These are phyloP conservation scores for Myoxocephalus aenaeus DNA, from an alignment of 2,797 vertebrate species.

Conservation along the genomic window DNA sequence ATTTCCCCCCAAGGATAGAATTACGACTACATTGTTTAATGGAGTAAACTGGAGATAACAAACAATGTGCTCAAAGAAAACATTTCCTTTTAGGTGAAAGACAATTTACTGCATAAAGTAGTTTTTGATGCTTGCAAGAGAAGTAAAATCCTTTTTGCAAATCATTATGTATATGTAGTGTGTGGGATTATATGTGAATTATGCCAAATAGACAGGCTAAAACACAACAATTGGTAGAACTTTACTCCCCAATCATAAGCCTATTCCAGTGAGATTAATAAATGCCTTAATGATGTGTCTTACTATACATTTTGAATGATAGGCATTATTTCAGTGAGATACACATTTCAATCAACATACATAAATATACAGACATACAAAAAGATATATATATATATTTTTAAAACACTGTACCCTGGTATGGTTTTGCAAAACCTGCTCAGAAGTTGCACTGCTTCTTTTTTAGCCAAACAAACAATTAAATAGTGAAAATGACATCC, in stretches of 20 bases:
- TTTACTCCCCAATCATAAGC: conserved; percentile 23
- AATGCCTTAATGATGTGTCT: neutral
- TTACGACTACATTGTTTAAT: neutral
- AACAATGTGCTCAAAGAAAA: conserved; percentile 16
- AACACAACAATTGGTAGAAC: neutral
- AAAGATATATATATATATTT: too few species aligned
- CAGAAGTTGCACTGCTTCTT: conserved; percentile 22
- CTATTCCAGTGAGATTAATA: conserved; percentile 32
- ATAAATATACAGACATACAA: conserved; percentile 25
- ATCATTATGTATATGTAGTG: neutral
- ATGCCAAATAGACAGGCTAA: neutral
- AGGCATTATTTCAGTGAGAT: conserved; percentile 25
- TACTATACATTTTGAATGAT: conserved; percentile 29
- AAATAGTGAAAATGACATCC: conserved; percentile 33
- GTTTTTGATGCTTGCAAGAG: neutral
- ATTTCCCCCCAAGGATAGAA: neutral
- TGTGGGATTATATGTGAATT: neutral
- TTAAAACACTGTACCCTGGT: conserved; percentile 36
- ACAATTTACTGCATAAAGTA: neutral
- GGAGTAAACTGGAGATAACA: neutral
- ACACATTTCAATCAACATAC: conserved; percentile 12
- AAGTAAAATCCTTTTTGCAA: neutral
- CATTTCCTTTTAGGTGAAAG: neutral
- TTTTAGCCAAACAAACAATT: conserved; percentile 39
- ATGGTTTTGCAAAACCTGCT: conserved; percentile 3